Evolutionary conservation across 1,140 invertebrate genomes (phyloP), one percentile per base, ranked within the genome.

Genomic region (Melitaea cinxia): DNA sequence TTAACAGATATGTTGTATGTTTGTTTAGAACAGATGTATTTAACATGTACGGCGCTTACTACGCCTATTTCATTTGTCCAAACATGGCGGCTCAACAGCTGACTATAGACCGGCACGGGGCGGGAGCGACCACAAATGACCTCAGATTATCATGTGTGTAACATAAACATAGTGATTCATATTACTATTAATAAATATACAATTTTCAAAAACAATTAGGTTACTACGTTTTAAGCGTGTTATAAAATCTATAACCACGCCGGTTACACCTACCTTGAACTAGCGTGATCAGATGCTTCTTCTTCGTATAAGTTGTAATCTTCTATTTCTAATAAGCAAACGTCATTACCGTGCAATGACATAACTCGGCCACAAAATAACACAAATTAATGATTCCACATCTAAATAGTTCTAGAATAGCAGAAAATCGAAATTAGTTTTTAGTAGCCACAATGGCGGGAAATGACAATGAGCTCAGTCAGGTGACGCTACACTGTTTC

Each of bases 1-100:
- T 17, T 42, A 42, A 5, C 9, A 42, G 10, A 42, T 7, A 9
- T 17, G 15, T 42, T 5, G 6, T 21, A 2, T 26, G 24, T 6
- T 50, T 50, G 17, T 37, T 10, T 37, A 52, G n/a, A 33, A 30
- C 26, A 17, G 28, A 19, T n/a, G 42, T 58, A 37, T 30, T 6
- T 42, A 42, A 7, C 17, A 19, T 42, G 37, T 17, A 65, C 26
- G 75, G 83, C 78, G 84, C 78, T 75, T 89, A 89, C 84, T 91
- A 88, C 88, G 85, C 85, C 88, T 91, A 88, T 90, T 88, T 78
- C 76, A 83, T 84, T 83, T 80, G 74, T 80, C 80, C 85, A 89
- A 92, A 92, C 88, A 92, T 92, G 91, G 91, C 91, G 88, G 84
- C 79, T 78, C 81, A 92, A 92, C 91, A 92, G 91, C 91, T 92